Conservation (phyloP, 2,113 vertebrate species). For the Macaca nemestrina region DNA sequence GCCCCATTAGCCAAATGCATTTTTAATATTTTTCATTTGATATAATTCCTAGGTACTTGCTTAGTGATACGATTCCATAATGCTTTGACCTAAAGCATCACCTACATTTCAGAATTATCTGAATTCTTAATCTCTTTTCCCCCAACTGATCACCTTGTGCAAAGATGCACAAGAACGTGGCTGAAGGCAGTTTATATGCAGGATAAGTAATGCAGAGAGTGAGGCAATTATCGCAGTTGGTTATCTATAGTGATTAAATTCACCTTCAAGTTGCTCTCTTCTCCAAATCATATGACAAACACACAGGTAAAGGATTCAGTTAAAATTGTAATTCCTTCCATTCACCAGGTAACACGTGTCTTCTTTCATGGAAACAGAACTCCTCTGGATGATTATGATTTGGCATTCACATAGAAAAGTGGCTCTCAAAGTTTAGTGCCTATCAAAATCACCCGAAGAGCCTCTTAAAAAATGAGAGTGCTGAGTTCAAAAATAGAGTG, state of each 20-base stretch:
- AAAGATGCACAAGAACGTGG: background rate
- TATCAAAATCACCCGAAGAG: background rate
- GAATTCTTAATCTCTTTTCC: conserved; percentile 43
- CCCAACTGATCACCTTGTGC: background rate
- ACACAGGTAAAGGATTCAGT: conserved; percentile 3
- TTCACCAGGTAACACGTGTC: background rate
- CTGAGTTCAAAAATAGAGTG: background rate
- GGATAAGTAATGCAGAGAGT: background rate
- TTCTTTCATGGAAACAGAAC: background rate
- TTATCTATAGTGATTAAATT: conserved; percentile 67
- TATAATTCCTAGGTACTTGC: background rate
- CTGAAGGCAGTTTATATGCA: conserved; percentile 58
- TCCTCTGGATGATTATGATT: background rate
- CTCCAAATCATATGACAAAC: conserved; percentile 13
- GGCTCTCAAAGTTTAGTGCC: background rate
- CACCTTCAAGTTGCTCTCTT: conserved; percentile 58
- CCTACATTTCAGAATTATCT: conserved; percentile 19
- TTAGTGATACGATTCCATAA: background rate
- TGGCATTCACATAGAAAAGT: background rate
- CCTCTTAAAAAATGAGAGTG: background rate
- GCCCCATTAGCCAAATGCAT: background rate
- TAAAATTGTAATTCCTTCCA: conserved; percentile 30
- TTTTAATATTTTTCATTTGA: conserved; percentile 12
- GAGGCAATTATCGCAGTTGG: conserved; percentile 56
- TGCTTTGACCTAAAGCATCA: conserved; percentile 5